Conservation (phyloP, 1,140 invertebrate species). For the Papilio helenus region DNA sequence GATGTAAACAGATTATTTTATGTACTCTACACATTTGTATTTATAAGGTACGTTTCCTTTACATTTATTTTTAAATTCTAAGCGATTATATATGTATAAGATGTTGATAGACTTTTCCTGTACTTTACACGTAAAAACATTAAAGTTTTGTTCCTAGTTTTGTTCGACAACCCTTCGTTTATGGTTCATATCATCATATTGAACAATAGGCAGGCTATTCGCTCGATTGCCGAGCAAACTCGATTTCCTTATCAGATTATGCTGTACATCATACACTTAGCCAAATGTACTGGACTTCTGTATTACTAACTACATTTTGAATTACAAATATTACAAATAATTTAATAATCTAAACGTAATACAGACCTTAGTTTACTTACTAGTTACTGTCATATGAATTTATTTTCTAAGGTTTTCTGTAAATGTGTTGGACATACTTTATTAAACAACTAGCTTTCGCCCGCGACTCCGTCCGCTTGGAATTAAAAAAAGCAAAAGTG, state of each 20-base stretch:
- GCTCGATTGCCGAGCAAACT: constrained; percentile 67
- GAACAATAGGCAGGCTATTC: constrained; percentile 58
- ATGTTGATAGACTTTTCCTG: no score
- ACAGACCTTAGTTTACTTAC: not conserved
- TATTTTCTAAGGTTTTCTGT: no score
- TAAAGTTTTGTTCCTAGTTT: constrained; percentile 41
- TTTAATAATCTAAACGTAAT: not conserved
- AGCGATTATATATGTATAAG: not conserved
- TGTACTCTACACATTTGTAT: not conserved
- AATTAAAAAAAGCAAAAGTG: no score
- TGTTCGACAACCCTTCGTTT: constrained; percentile 45
- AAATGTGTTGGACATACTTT: no score
- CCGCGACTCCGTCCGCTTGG: no score
- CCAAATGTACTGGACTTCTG: constrained; percentile 49
- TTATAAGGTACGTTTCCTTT: not conserved
- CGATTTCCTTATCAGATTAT: constrained; percentile 70
- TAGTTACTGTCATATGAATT: no score
- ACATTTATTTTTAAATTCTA: not conserved
- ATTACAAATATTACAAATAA: constrained; percentile 32
- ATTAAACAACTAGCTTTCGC: no score
- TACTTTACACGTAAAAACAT: not conserved
- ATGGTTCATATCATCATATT: constrained; percentile 34
- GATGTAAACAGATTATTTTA: constrained; percentile 36
- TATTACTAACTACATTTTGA: constrained; percentile 32
- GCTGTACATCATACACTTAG: constrained; percentile 61